Conservation (phyloP, 2,113 vertebrate species). For the Puma concolor region DNA sequence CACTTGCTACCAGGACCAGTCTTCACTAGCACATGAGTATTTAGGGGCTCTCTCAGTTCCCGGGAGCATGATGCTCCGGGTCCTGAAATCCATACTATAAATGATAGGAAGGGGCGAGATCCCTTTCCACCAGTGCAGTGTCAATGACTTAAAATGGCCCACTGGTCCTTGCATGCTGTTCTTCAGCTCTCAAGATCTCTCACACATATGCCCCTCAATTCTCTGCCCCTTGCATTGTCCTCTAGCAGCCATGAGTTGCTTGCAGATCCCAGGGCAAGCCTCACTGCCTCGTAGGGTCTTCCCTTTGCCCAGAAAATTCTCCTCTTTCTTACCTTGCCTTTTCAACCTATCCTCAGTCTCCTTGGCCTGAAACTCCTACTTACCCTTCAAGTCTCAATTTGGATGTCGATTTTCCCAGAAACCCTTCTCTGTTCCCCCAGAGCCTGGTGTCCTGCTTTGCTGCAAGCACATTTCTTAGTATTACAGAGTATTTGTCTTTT, state of each 20-base stretch:
- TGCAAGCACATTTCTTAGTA: background rate
- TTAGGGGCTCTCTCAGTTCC: background rate
- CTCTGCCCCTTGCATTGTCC: rapidly evolving
- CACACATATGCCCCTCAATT: rapidly evolving
- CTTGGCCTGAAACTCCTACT: background rate
- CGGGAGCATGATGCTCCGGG: background rate
- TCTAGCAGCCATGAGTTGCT: background rate
- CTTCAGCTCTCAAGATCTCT: background rate
- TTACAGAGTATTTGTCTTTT: background rate
- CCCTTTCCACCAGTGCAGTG: too few species aligned
- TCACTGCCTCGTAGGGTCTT: background rate
- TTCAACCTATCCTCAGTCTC: background rate
- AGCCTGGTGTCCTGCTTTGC: background rate
- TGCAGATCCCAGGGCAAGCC: background rate
- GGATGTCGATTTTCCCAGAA: background rate
- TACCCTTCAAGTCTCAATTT: background rate
- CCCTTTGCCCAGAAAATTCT: background rate
- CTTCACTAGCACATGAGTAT: background rate
- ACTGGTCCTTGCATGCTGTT: too few species aligned
- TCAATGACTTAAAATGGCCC: rapidly evolving
- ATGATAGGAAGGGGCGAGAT: rapidly evolving
- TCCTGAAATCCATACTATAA: background rate
- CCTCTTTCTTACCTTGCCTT: background rate
- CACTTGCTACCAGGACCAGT: background rate
- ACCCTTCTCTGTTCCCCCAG: background rate